Conservation (phyloP, 2,113 vertebrate species). For the Hydrochoerus hydrochaeris region DNA sequence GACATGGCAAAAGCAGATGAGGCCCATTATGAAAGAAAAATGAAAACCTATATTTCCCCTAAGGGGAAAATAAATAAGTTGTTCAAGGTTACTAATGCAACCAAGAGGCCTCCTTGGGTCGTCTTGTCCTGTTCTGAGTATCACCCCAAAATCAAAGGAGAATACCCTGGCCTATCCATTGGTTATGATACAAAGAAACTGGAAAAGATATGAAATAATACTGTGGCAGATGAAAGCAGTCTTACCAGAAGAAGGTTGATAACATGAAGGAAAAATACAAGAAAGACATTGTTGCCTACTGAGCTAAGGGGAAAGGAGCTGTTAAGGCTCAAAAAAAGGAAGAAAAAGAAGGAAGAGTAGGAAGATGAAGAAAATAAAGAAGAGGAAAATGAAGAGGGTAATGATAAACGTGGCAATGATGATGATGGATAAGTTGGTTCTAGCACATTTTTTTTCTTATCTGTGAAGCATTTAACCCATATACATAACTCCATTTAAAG, state of each 20-base stretch:
- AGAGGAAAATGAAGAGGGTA: neutral
- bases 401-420: neutral
- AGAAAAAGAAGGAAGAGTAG: neutral
- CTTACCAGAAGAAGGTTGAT: neutral
- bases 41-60: neutral
- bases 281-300: neutral
- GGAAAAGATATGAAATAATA: neutral
- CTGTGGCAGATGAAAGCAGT: neutral
- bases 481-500: conserved; percentile 90
- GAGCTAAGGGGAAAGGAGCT: neutral
- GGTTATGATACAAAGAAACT: neutral
- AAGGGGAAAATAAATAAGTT: neutral
- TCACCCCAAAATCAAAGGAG: neutral
- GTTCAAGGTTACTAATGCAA: neutral
- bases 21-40: neutral
- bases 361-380: neutral
- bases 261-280: neutral
- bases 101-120: neutral
- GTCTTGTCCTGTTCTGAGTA: neutral
- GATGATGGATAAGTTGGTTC: neutral
- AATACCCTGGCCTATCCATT: neutral
- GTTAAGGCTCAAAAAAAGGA: neutral
- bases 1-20: neutral
- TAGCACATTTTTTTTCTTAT: conserved; percentile 87
- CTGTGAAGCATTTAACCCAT: conserved; percentile 95